Conservation (phyloP, 2,113 vertebrate species). For the Gymnocephalus cernua region DNA sequence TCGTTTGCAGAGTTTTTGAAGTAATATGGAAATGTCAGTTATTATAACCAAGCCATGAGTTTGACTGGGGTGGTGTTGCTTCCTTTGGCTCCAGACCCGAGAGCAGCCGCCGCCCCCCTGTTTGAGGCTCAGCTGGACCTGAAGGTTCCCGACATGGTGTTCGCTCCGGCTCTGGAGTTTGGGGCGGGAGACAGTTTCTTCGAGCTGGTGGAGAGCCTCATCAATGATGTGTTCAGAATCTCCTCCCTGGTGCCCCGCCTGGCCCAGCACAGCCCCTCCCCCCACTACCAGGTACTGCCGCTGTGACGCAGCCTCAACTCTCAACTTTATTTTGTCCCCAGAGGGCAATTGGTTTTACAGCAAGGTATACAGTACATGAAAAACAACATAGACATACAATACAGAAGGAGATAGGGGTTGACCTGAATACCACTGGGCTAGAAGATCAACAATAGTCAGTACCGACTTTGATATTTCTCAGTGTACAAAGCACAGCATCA, state of each 20-base stretch:
- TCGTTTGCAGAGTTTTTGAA: background rate
- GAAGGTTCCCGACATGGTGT: constrained; percentile 88
- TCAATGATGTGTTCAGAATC: constrained; percentile 86
- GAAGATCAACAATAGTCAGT: no score
- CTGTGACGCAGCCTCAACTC: background rate
- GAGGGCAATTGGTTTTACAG: no score
- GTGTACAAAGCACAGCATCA: no score
- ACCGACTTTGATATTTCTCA: no score
- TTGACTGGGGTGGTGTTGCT: background rate
- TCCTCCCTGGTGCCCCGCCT: constrained; percentile 89
- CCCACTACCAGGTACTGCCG: constrained; percentile 93
- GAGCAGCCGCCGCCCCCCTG: constrained; percentile 82
- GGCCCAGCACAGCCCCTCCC: constrained; percentile 71
- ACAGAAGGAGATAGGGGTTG: no score
- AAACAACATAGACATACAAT: no score
- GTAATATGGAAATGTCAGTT: background rate
- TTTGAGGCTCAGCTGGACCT: constrained; percentile 91
- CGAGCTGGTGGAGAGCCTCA: constrained; percentile 86
- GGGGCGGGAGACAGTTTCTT: constrained; percentile 84
- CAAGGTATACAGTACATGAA: no score
- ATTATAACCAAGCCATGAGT: background rate
- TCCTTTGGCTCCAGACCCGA: constrained; percentile 80
- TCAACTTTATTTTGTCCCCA: no score
- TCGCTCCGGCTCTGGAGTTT: constrained; percentile 89
- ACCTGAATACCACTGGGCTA: no score